Base-by-base conservation (phyloP, 1,140 invertebrate species). In the Drosophila watanabei region DNA sequence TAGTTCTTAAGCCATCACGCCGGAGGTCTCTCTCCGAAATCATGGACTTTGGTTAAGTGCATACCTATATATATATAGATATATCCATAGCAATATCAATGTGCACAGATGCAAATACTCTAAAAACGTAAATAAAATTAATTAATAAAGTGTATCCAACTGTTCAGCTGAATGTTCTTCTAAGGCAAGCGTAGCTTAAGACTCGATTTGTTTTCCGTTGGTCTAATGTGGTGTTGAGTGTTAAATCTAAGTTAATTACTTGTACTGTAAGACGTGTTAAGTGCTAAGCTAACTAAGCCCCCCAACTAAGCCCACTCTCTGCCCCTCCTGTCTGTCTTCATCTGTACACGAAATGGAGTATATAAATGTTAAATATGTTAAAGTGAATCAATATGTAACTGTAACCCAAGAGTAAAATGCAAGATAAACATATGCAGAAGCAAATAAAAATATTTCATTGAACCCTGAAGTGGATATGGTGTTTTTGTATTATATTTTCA, bases 381-480 rank as follows among this genome's bases (percentile, higher is more conserved):
- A 75, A 79, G 9, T 37, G 65, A 83, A 48, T 70, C 58, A 82
- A 64, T 87, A 76, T 80, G 80, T 72, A 72, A 41, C 46, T 80
- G 77, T 84, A 87, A 84, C 76, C 83, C 64, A 45, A 58, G 43
- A 46, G 41, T 43, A 69, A 69, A 79, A 64, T 56, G 56, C 71
- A 70, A 80, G 62, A 62, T 84, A 80, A 59, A 76, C 41, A 68
- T 76, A 77, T 13, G 63, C 39, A 73, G 39, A 78, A 66, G 59
- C 75, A 66, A 89, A 82, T 75, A 90, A 90, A 72, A 86, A 66
- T 82, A 90, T 91, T 80, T 86, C 51, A 86, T 90, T 91, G 79
- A 90, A 78, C 86, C 86, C 86, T 75, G 69, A 90, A 43, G 2
- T n/a, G 4, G 11, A 5, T 1, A 46, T 41, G 18, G 13, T 57